Conservation (phyloP, 2,888 invertebrate species). For the Xestobium rufovillosum region DNA sequence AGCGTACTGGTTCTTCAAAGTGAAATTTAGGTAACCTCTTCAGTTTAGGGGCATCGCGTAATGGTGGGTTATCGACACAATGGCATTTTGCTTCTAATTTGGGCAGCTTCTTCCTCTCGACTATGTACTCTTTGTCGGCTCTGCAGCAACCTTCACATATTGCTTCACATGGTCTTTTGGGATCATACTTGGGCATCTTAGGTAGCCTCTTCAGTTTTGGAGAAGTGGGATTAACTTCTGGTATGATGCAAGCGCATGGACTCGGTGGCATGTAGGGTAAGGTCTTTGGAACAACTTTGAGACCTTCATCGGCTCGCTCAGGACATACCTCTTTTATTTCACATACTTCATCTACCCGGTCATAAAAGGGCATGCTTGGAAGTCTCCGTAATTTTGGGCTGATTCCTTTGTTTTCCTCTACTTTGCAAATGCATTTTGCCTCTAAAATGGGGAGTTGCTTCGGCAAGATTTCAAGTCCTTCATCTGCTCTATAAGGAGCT, state of each 20-base stretch:
- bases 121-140: neutral
- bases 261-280: neutral
- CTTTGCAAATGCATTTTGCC: neutral
- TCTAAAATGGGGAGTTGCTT: neutral
- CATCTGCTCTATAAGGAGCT: too few species aligned
- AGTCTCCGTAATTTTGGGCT: neutral
- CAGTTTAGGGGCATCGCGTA: conserved; percentile 20
- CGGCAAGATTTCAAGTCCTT: neutral
- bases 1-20: too few species aligned
- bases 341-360: neutral
- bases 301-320: conserved; percentile 18
- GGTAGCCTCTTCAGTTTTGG: neutral
- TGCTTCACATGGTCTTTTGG: too few species aligned
- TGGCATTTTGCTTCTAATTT: conserved; percentile 27
- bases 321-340: neutral
- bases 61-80: conserved; percentile 21
- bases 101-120: neutral
- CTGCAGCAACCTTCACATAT: too few species aligned
- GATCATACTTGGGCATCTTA: too few species aligned
- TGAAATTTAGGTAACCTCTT: too few species aligned
- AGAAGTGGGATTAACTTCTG: neutral
- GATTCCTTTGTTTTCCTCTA: neutral
- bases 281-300: conserved; percentile 14
- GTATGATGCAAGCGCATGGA: neutral
- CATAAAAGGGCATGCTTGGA: conserved; percentile 5